Percentiles rank a stretch among this genome's conserved stretches.
phyloP scores from a whole-genome alignment of 2,888 invertebrate species.

The Nomada hirtipes region DNA sequence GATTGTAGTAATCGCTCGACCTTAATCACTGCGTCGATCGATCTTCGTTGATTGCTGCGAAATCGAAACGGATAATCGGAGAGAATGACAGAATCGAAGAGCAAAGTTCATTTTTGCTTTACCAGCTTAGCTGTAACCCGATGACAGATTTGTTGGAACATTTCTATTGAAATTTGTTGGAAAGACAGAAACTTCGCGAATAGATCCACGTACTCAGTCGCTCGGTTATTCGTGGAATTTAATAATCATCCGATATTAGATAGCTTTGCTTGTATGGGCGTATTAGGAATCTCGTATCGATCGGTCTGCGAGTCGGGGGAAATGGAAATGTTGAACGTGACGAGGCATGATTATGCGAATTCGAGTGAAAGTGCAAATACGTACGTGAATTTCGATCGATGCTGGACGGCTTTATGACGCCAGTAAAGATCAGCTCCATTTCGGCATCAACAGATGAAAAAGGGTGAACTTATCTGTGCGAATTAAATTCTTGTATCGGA shows the following conservation, averaged over 20 bases:
- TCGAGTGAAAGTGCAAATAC: not conserved
- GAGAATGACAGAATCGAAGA: conserved; percentile 7
- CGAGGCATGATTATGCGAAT: not conserved
- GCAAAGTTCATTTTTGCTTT: conserved; percentile 52
- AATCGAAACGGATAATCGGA: conserved; percentile 17
- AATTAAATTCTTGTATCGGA: not conserved
- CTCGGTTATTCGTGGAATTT: not conserved
- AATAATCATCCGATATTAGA: conserved; percentile 12
- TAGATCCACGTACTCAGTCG: not conserved
- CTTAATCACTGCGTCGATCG: conserved; percentile 66
- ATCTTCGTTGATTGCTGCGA: conserved; percentile 59
- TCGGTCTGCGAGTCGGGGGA: no score
- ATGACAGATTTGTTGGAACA: no score
- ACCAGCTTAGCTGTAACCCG: not conserved
- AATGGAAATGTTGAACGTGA: conserved; percentile 5
- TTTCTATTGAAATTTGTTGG: no score
- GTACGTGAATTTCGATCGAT: not conserved
- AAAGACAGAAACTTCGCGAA: conserved; percentile 16
- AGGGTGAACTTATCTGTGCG: not conserved
- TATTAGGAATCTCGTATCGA: conserved; percentile 1
- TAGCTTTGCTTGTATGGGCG: not conserved
- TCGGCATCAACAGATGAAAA: not conserved
- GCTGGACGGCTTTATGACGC: not conserved
- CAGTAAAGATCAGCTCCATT: not conserved
- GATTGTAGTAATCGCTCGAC: conserved; percentile 64